These are phyloP conservation scores for Mellivora capensis DNA, from an alignment of 2,113 vertebrate genomes.

Conservation along the genomic window DNA sequence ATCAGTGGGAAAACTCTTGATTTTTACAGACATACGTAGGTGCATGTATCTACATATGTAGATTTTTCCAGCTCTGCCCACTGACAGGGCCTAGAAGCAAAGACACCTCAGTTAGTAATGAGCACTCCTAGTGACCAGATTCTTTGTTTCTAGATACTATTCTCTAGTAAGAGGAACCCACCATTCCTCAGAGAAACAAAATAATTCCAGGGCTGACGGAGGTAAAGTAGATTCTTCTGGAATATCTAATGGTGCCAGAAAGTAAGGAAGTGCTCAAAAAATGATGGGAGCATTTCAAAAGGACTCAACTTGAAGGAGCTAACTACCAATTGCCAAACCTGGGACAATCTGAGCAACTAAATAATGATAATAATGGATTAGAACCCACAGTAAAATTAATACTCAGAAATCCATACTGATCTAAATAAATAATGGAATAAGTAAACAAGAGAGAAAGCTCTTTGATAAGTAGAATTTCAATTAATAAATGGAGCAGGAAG, in stretches of 20 bases:
- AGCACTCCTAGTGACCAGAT: not conserved
- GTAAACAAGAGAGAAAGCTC: not conserved
- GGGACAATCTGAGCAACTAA: not conserved
- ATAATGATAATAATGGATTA: not conserved
- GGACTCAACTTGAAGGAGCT: not conserved
- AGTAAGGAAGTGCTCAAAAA: not conserved
- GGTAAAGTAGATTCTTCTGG: not conserved
- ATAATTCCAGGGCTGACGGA: not conserved
- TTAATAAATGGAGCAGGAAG: not conserved
- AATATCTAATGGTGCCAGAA: not conserved
- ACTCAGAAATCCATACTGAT: not conserved
- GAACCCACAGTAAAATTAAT: not conserved
- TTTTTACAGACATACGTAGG: not conserved
- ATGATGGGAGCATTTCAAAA: not conserved
- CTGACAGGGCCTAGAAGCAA: not conserved
- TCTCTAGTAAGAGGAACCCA: not conserved
- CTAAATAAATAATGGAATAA: not conserved
- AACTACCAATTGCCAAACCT: not conserved
- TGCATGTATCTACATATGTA: rapidly evolving
- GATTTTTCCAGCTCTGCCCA: not conserved
- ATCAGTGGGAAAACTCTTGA: not conserved
- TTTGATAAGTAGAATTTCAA: not conserved
- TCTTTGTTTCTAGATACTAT: not conserved
- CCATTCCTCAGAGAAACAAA: not conserved
- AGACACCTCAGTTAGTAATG: not conserved